Conservation (phyloP, 2,797 vertebrate species). For the Eurystomus glaucurus region DNA sequence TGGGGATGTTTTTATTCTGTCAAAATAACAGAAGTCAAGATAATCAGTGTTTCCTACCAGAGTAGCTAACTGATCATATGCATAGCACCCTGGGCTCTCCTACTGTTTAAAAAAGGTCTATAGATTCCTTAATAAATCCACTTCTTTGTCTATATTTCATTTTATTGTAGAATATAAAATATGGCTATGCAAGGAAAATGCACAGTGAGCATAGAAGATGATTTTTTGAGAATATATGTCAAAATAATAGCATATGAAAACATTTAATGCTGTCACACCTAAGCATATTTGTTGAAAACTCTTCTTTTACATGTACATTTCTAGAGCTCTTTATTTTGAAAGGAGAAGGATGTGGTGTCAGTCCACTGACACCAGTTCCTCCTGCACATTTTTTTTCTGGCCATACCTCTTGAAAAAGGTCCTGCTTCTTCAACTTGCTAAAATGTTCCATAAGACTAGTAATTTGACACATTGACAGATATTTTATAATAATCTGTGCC, state of each 20-base stretch:
- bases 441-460: background rate
- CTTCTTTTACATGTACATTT: background rate
- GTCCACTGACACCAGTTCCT: background rate
- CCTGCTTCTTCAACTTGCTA: conserved; percentile 20
- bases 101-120: conserved; percentile 55
- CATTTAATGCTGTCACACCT: background rate
- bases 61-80: conserved; percentile 50
- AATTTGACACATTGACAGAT: background rate
- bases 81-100: conserved; percentile 28
- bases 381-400: background rate
- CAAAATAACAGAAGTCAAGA: conserved; percentile 46
- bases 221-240: background rate
- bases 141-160: conserved; percentile 35
- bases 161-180: conserved; percentile 11
- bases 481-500: background rate
- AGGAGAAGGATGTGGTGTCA: background rate
- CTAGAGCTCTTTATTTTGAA: background rate
- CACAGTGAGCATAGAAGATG: background rate
- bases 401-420: background rate
- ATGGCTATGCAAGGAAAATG: background rate
- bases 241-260: background rate
- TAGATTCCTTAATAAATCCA: conserved; percentile 15
- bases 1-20: conserved; percentile 59
- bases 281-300: background rate
- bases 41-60: conserved; percentile 45